Percentiles rank a stretch among this genome's conserved stretches.
phyloP scores from a whole-genome alignment of 2,888 invertebrate species.

The Amblyjoppa proteus region DNA sequence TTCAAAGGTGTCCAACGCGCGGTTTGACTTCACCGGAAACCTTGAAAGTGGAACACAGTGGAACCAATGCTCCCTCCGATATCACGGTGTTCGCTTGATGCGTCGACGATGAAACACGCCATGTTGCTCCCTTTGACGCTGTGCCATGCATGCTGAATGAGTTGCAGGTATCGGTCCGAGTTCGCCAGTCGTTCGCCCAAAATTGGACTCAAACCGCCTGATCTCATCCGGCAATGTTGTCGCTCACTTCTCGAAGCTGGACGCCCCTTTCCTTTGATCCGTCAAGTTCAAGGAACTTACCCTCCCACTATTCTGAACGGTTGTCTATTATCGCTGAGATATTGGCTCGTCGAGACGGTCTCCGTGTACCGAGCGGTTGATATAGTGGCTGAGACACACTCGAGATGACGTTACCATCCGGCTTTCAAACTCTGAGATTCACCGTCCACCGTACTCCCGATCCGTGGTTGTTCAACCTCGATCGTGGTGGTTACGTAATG shows the following conservation, averaged over 20 bases:
- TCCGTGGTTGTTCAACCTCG: not conserved
- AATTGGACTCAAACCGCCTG: not conserved
- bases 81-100: constrained; percentile 30
- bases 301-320: not conserved
- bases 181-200: not conserved
- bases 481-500: not conserved
- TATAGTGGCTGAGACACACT: not conserved
- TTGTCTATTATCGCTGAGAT: not conserved
- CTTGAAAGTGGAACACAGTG: not conserved
- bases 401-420: not conserved
- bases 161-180: not conserved
- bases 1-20: constrained; percentile 35
- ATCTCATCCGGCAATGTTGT: not conserved
- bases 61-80: constrained; percentile 6
- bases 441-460: not conserved
- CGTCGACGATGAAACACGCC: constrained; percentile 30
- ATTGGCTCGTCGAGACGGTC: not conserved
- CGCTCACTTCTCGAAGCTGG: not conserved
- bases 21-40: constrained; percentile 36
- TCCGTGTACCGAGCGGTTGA: not conserved
- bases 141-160: not conserved
- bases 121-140: constrained; percentile 33
- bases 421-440: constrained; percentile 1
- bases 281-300: not conserved
- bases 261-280: not conserved